These are phyloP conservation scores for Parelbella ahira DNA, from an alignment of 2,888 invertebrate species.

Conservation along the genomic window DNA sequence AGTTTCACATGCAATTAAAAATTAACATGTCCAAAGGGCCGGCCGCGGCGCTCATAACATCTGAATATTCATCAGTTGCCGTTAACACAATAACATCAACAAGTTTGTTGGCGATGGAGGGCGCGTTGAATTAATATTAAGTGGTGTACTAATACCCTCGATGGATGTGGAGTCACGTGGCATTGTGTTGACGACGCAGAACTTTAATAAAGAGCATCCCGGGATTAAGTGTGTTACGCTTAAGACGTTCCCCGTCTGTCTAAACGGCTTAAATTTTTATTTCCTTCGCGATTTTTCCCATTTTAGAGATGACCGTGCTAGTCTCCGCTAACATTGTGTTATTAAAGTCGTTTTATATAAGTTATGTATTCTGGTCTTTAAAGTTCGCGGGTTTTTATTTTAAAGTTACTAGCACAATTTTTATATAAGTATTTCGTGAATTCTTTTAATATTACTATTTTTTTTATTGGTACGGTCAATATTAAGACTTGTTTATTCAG, in stretches of 20 bases:
- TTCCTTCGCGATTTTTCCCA: background rate
- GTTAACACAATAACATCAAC: no score
- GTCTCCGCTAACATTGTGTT: no score
- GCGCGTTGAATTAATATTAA: constrained; percentile 45
- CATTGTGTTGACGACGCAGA: constrained; percentile 18
- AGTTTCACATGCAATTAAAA: constrained; percentile 12
- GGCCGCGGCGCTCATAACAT: constrained; percentile 36
- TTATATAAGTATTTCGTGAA: no score
- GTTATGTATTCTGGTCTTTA: no score
- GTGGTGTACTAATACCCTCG: constrained; percentile 44
- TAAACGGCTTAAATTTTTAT: background rate
- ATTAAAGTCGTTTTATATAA: no score
- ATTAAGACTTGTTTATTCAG: no score
- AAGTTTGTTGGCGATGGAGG: constrained; percentile 12
- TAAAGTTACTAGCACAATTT: no score
- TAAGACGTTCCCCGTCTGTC: background rate
- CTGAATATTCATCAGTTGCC: constrained; percentile 41
- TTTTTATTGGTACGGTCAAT: no score
- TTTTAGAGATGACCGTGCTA: no score
- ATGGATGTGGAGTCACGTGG: constrained; percentile 49
- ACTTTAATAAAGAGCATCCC: constrained; percentile 9
- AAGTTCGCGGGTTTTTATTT: no score
- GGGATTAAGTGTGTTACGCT: constrained; percentile 5
- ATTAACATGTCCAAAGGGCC: constrained; percentile 18
- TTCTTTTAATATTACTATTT: no score